Evolutionary conservation across 2,113 vertebrate species (phyloP).

Genomic region (Spheniscus mendiculus): DNA sequence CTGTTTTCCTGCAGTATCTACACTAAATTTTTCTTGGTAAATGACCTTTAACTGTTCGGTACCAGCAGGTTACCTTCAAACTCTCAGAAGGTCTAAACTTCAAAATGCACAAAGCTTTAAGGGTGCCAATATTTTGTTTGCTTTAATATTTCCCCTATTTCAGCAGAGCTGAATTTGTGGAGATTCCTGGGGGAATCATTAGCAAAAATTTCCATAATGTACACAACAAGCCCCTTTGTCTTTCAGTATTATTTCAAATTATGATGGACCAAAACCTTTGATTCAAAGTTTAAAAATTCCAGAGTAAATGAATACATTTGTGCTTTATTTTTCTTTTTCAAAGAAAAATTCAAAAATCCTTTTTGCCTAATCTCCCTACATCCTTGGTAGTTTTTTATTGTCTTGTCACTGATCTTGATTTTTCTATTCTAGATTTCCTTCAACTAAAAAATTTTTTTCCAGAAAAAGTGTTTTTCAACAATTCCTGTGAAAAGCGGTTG

Average conservation of each 20-base stretch:
- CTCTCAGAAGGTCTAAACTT: neutral
- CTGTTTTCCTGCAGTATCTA: neutral
- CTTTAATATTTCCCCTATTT: neutral
- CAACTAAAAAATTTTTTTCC: accelerated
- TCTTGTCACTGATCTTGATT: neutral
- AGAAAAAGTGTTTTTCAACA: neutral
- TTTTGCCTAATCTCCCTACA: neutral
- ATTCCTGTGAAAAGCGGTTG: neutral
- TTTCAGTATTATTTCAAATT: neutral
- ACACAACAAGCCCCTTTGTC: neutral
- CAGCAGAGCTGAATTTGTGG: neutral
- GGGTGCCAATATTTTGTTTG: neutral
- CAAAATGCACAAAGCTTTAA: neutral
- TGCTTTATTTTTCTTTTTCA: neutral
- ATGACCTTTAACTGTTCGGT: neutral
- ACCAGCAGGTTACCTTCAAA: neutral
- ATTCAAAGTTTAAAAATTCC: neutral
- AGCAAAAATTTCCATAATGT: neutral
- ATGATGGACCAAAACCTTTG: neutral
- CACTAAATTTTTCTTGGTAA: neutral
- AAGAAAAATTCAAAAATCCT: neutral
- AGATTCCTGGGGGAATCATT: neutral
- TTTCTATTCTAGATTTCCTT: neutral
- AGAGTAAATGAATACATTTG: neutral
- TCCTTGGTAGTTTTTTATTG: neutral